Base-by-base conservation (phyloP, 2,113 vertebrate species). In the Astatotilapia flaviijosephi region DNA sequence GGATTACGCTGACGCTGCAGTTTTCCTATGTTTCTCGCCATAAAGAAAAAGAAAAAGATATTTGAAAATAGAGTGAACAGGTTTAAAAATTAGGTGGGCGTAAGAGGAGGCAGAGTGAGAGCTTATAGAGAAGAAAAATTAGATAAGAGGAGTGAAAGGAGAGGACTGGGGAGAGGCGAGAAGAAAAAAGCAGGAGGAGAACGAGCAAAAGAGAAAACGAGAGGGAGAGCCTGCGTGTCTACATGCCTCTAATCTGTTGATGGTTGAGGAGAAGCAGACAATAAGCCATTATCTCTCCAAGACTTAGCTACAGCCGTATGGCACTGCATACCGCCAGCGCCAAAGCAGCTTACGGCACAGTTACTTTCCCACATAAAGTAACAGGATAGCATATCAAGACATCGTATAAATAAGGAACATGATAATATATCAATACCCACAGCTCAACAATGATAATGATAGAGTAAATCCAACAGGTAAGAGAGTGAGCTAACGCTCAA, bases 181-280 rank as follows among this genome's bases (percentile, higher is more conserved):
- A 68, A 58, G 42, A 55, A 54, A 83, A 83, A 86, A 83, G 77
- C 8, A 17, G 54, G 79, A 86, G 75, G 85, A 89, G 81, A 86
- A 86, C 3, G 60, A 89, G 77, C 80, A 85, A 86, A 89, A 92
- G 75, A 88, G 80, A 88, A 88, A 73, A 68, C 21, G 45, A 89
- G 83, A 91, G 75, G 89, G 75, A 91, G 89, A 93, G 82, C n/a
- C 91, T 81, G 86, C 6, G 35, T 93, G 90, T 92, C 92, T 92
- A 89, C 94, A 96, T 89, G 88, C 83, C 79, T 95, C 89, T 95
- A 93, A 95, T 95, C 94, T 95, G 93, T 95, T 95, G 89, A 95
- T 93, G 94, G 95, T 95, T 90, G 91, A 94, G 90, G 86, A 91
- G 93, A 95, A 93, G 85, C 92, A 92, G 92, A 95, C 93, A 94